These are phyloP conservation scores for Siniperca scherzeri DNA, from an alignment of 2,797 vertebrate species.

Conservation along the genomic window DNA sequence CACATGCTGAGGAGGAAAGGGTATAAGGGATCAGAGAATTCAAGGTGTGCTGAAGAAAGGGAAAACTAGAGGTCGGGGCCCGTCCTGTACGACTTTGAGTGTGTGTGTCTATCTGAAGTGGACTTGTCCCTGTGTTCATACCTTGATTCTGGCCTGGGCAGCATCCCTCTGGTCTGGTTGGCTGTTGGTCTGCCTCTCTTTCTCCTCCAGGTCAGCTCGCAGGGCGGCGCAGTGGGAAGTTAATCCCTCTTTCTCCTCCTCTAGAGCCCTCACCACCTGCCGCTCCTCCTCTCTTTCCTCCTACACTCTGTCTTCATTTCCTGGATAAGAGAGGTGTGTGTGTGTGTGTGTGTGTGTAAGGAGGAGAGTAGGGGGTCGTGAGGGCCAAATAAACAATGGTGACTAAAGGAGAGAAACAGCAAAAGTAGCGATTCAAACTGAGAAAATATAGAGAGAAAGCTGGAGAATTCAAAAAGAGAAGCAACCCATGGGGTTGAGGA, in stretches of 20 bases:
- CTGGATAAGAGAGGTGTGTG: constrained; percentile 76
- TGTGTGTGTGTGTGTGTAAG: constrained; percentile 48
- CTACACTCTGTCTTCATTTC: constrained; percentile 88
- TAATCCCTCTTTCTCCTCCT: constrained; percentile 92
- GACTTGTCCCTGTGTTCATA: constrained; percentile 76
- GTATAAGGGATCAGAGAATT: constrained; percentile 60
- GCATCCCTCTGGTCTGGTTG: constrained; percentile 88
- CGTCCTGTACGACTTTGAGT: constrained; percentile 29
- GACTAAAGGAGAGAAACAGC: constrained; percentile 60
- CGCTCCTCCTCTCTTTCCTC: constrained; percentile 89
- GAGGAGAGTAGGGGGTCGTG: constrained; percentile 61
- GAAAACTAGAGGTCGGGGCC: constrained; percentile 18
- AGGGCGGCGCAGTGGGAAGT: constrained; percentile 88
- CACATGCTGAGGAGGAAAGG: constrained; percentile 43
- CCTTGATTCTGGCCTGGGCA: constrained; percentile 90
- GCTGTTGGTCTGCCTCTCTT: constrained; percentile 88
- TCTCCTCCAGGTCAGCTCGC: constrained; percentile 94
- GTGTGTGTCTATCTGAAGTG: constrained; percentile 11
- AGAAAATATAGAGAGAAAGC: constrained; percentile 67
- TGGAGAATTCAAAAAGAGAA: constrained; percentile 63
- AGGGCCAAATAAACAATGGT: constrained; percentile 80
- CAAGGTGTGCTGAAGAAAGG: constrained; percentile 58
- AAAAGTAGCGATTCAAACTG: constrained; percentile 68
- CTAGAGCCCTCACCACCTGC: constrained; percentile 86
- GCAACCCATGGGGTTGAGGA: constrained; percentile 81